Conservation (phyloP, 2,888 invertebrate species). For the Thyatira batis region DNA sequence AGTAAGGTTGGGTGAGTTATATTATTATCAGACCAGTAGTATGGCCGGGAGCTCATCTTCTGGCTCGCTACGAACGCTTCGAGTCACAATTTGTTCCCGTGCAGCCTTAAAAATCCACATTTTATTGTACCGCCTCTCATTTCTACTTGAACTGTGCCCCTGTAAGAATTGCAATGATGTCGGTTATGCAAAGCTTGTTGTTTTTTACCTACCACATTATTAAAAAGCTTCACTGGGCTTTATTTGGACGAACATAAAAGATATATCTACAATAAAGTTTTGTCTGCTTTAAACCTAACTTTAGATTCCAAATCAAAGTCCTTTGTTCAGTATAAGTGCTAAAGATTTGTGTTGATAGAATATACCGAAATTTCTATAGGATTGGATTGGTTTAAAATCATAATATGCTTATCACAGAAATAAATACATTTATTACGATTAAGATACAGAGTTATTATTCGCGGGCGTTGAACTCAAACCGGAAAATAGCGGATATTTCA, state of each 20-base stretch:
- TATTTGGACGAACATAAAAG: too few relatives aligned
- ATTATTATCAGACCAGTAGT: conserved; percentile 34
- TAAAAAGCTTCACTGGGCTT: conserved; percentile 4
- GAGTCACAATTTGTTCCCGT: conserved; percentile 74
- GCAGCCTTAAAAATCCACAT: conserved; percentile 78
- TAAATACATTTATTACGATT: too few relatives aligned
- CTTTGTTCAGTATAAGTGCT: too few relatives aligned
- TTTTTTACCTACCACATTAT: conserved; percentile 23
- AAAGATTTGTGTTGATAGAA: too few relatives aligned
- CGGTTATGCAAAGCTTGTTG: conserved; percentile 30
- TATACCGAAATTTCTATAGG: too few relatives aligned
- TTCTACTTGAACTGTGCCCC: conserved; percentile 62
- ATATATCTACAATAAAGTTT: not conserved
- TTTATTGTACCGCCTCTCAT: conserved; percentile 75
- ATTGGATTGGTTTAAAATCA: not conserved
- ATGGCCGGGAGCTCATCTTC: conserved; percentile 60
- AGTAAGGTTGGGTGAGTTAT: conserved; percentile 4
- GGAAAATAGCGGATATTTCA: too few relatives aligned
- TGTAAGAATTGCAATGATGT: conserved; percentile 50
- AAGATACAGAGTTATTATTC: too few relatives aligned
- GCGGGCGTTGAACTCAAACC: too few relatives aligned
- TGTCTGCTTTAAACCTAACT: not conserved
- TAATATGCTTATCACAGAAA: not conserved
- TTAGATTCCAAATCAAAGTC: not conserved
- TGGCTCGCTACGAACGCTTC: conserved; percentile 58